These are phyloP conservation scores for Eupsittula cactorum DNA, from an alignment of 2,113 vertebrate genomes.

Conservation along the genomic window DNA sequence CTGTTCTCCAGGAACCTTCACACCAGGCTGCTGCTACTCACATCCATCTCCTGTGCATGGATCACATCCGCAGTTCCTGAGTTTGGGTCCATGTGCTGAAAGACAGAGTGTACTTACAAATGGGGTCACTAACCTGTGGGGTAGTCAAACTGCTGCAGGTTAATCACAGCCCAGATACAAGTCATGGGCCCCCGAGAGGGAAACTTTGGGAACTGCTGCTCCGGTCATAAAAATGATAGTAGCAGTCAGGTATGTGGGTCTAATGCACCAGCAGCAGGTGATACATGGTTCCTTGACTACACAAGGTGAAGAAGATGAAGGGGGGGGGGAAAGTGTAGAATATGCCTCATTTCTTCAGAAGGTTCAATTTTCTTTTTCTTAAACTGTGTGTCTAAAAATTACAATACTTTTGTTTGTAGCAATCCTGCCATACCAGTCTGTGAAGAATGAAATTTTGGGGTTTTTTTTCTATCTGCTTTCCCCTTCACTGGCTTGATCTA, in stretches of 20 bases:
- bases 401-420: not conserved
- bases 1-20: not conserved
- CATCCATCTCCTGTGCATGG: fast-evolving
- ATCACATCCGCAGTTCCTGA: not conserved
- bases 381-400: not conserved
- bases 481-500: not conserved
- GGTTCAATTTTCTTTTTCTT: not conserved
- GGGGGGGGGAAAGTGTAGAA: not conserved
- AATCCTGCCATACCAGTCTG: not conserved
- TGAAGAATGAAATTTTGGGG: not conserved
- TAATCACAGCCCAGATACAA: not conserved
- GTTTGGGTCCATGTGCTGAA: not conserved
- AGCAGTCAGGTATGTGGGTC: not conserved
- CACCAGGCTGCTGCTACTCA: not conserved
- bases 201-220: not conserved
- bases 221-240: not conserved
- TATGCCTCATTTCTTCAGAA: not conserved
- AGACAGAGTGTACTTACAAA: not conserved
- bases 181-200: not conserved
- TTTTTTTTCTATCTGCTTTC: not conserved
- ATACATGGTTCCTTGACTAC: not conserved
- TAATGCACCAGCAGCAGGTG: not conserved
- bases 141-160: not conserved
- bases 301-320: not conserved
- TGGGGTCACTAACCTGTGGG: fast-evolving